Conservation (phyloP, 1,140 invertebrate species). For the Drosophila sp. region DNA sequence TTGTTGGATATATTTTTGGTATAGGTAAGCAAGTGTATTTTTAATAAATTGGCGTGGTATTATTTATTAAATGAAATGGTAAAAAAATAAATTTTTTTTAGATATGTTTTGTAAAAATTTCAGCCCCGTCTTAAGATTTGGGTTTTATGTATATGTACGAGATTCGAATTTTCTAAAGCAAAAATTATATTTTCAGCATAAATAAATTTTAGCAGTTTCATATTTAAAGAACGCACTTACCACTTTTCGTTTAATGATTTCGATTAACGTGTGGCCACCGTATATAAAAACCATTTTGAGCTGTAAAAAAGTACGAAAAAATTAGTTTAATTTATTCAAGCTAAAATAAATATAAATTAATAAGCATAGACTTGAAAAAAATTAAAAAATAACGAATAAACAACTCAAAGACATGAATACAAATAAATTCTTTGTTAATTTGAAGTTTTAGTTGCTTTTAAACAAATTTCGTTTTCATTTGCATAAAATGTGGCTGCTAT, state of each 20-base stretch:
- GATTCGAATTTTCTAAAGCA: neutral
- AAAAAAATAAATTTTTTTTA: too few relatives aligned
- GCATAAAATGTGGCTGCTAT: conserved; percentile 67
- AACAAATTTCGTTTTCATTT: conserved; percentile 70
- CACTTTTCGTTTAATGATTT: neutral
- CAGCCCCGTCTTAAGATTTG: too few relatives aligned
- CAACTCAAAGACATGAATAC: conserved; percentile 29
- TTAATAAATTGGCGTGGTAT: too few relatives aligned
- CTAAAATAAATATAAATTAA: conserved; percentile 61
- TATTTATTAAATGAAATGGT: too few relatives aligned
- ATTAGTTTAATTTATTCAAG: conserved; percentile 40
- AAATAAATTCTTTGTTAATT: conserved; percentile 74
- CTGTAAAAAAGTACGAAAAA: conserved; percentile 34
- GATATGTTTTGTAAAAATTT: too few relatives aligned
- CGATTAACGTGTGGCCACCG: neutral
- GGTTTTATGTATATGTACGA: too few relatives aligned
- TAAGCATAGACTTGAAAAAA: conserved; percentile 43
- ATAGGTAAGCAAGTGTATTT: too few relatives aligned
- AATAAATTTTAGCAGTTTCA: neutral
- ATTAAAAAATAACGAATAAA: neutral
- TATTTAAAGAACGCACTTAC: neutral
- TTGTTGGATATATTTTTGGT: too few relatives aligned
- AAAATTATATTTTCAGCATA: too few relatives aligned
- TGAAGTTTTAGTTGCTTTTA: conserved; percentile 62
- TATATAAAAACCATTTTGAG: neutral